phyloP scores from a whole-genome alignment of 2,888 invertebrate species.

The Lacanobia oleracea region DNA sequence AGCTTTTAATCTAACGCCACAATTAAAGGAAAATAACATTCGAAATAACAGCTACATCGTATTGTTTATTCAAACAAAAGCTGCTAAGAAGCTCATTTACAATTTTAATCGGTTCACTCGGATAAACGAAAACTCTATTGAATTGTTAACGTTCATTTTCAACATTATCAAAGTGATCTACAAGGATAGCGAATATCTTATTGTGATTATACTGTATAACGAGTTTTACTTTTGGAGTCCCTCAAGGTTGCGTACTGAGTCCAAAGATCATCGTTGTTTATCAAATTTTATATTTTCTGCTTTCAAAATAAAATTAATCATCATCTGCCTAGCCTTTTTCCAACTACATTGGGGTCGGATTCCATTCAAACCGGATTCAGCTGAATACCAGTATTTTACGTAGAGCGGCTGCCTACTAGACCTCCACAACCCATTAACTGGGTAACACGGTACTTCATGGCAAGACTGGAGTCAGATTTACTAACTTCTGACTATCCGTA shows the following conservation, averaged over 20 bases:
- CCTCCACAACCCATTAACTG: no score
- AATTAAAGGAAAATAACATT: slow-evolving; percentile 57
- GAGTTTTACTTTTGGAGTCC: slow-evolving; percentile 9
- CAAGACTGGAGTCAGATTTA: no score
- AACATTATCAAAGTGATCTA: slow-evolving; percentile 52
- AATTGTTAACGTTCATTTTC: slow-evolving; percentile 55
- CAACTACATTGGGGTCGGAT: no score
- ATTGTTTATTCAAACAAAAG: slow-evolving; percentile 62
- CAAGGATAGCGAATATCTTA: slow-evolving; percentile 18
- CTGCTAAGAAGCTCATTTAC: slow-evolving; percentile 58
- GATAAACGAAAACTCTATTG: slow-evolving; percentile 58
- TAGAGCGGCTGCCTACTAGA: no score
- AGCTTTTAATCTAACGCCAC: slow-evolving; percentile 54
- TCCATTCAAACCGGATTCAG: no score
- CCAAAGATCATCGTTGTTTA: not conserved
- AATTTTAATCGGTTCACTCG: slow-evolving; percentile 58
- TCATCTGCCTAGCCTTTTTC: no score
- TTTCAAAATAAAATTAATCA: no score
- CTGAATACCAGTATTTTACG: no score
- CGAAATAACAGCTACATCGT: slow-evolving; percentile 31
- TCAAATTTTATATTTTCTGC: not conserved
- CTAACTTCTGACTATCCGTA: no score
- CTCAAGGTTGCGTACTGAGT: slow-evolving; percentile 21
- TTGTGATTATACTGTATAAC: slow-evolving; percentile 5
- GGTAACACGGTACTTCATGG: no score